Evolutionary conservation across 92 coral and sea anemone species (phyloP).

Genomic region (Zoanthus sociatus): DNA sequence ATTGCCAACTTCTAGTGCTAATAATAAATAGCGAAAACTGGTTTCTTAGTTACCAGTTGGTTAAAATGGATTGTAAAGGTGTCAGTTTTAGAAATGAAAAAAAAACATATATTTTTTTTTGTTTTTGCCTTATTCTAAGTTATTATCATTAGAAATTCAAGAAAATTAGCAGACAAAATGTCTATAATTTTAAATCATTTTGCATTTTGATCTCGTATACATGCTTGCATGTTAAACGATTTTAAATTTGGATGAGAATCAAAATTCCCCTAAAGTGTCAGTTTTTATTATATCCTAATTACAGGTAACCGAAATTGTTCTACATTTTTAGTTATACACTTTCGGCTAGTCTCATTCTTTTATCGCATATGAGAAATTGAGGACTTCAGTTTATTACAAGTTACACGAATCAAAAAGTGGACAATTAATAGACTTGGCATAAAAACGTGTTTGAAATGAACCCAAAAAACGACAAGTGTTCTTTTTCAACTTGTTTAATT

Average conservation of each 20-base stretch:
- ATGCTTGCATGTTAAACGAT: conserved; percentile 3
- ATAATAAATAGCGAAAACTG: conserved; percentile 28
- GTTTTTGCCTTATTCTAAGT: neutral
- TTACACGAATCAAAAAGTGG: conserved; percentile 29
- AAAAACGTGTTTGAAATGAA: conserved; percentile 16
- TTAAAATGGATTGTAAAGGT: conserved; percentile 39
- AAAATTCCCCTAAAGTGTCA: conserved; percentile 34
- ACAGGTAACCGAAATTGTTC: conserved; percentile 25
- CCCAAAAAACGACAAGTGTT: neutral
- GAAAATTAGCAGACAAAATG: neutral
- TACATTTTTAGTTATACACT: conserved; percentile 23
- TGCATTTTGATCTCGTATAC: conserved; percentile 11
- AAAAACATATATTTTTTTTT: neutral
- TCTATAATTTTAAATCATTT: neutral
- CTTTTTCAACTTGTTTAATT: neutral
- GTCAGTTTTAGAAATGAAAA: conserved; percentile 14
- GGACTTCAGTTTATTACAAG: conserved; percentile 37
- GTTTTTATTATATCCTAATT: conserved; percentile 34
- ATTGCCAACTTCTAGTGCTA: neutral
- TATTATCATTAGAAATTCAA: neutral
- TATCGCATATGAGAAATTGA: conserved; percentile 5
- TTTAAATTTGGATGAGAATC: conserved; percentile 17
- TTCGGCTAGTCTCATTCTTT: neutral
- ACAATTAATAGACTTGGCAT: conserved; percentile 33
- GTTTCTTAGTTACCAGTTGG: conserved; percentile 27